Percentiles rank a stretch among this genome's conserved stretches.
These are phyloP conservation scores for Phoebastria nigripes DNA, from an alignment of 2,797 vertebrate species.

Conservation along the genomic window DNA sequence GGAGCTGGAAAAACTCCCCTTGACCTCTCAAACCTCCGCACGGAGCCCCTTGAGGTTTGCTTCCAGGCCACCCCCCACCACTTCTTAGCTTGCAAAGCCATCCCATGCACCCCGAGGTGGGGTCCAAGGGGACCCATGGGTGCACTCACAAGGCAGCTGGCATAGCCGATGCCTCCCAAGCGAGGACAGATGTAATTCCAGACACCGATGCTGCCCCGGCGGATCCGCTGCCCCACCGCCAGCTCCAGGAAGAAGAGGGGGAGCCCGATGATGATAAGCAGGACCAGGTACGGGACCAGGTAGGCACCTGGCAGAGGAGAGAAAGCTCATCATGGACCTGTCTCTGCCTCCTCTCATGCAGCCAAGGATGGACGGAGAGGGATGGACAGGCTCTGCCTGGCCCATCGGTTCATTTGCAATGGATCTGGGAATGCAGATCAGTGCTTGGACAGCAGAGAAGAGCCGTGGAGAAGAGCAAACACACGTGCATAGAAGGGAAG, in stretches of 20 bases:
- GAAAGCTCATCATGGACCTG: accelerated
- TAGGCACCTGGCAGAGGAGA: constrained; percentile 85
- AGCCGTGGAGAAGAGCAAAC: not conserved
- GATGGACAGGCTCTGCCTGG: not conserved
- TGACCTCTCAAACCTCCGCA: accelerated
- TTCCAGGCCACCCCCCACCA: accelerated
- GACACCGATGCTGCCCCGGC: constrained; percentile 94
- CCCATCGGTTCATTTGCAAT: accelerated
- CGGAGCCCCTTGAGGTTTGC: accelerated
- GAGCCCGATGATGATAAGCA: constrained; percentile 94
- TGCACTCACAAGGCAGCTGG: constrained; percentile 87
- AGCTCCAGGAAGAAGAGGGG: constrained; percentile 98
- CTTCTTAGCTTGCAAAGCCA: not conserved
- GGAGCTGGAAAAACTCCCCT: not conserved
- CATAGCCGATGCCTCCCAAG: constrained; percentile 93
- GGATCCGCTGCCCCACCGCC: constrained; percentile 95
- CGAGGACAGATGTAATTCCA: constrained; percentile 97
- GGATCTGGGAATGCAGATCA: not conserved
- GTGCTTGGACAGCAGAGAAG: not conserved
- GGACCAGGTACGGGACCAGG: constrained; percentile 92
- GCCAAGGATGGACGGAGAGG: not conserved
- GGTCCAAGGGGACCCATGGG: accelerated
- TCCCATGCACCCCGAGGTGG: accelerated
- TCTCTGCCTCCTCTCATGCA: not conserved
- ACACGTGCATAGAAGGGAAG: accelerated